phyloP scores from a whole-genome alignment of 2,797 vertebrate species.

The Spinus pinus region DNA sequence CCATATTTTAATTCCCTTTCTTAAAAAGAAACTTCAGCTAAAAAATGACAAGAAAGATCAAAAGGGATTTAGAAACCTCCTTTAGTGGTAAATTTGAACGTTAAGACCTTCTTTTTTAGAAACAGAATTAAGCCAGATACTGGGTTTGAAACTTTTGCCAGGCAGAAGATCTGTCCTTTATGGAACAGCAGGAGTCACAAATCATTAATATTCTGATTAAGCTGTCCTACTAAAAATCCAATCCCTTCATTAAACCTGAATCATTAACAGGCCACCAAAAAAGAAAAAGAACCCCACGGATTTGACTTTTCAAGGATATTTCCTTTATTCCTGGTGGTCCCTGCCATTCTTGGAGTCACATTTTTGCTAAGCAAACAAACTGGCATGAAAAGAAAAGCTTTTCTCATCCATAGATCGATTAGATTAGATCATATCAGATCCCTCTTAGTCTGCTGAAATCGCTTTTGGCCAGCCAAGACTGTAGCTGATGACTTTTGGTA shows the following conservation, averaged over 20 bases:
- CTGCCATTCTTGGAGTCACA: slow-evolving; percentile 34
- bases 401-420: slow-evolving; percentile 33
- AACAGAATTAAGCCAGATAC: background rate
- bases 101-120: background rate
- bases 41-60: background rate
- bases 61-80: background rate
- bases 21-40: background rate
- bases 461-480: background rate
- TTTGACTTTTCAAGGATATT: slow-evolving; percentile 31
- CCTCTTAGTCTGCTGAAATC: background rate
- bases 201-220: slow-evolving; percentile 25
- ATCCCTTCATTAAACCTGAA: background rate
- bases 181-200: background rate
- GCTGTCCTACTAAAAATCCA: background rate
- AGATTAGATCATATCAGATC: slow-evolving; percentile 50
- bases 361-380: slow-evolving; percentile 64
- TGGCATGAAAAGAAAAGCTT: slow-evolving; percentile 55
- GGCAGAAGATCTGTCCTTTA: background rate
- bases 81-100: background rate
- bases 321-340: slow-evolving; percentile 60
- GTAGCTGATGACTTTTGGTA: background rate
- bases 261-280: slow-evolving; percentile 40
- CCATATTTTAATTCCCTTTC: background rate
- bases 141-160: background rate
- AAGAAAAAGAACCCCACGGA: background rate